Conservation (phyloP, 2,797 vertebrate genomes). For the Prunella strophiata region DNA sequence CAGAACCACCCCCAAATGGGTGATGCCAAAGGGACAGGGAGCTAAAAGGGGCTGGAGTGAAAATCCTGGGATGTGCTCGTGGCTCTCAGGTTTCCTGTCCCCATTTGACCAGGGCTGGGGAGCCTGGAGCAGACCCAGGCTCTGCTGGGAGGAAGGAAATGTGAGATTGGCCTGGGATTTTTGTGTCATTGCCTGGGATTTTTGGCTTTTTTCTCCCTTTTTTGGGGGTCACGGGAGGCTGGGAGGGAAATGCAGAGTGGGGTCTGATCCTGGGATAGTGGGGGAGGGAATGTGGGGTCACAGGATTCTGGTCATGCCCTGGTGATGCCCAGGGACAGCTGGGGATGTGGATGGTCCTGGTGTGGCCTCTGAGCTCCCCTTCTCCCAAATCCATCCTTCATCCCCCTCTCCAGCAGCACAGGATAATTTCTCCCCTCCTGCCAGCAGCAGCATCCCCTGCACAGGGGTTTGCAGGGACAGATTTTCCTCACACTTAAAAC, state of each 20-base stretch:
- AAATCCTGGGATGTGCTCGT: neutral
- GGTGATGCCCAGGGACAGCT: neutral
- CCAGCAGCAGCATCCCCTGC: neutral
- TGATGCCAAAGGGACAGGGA: neutral
- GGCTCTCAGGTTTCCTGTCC: slow-evolving; percentile 55
- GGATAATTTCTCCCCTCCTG: neutral
- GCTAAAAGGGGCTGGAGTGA: neutral
- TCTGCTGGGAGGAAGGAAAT: slow-evolving; percentile 24
- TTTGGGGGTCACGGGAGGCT: fast-evolving
- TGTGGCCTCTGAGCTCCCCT: neutral
- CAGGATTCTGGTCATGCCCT: fast-evolving
- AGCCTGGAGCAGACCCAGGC: slow-evolving; percentile 55
- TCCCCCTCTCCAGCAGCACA: fast-evolving
- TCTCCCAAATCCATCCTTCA: neutral
- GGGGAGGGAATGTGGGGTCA: neutral
- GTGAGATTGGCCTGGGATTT: slow-evolving; percentile 33
- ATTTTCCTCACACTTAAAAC: neutral
- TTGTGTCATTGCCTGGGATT: neutral
- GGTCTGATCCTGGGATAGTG: fast-evolving
- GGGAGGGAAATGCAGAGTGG: fast-evolving
- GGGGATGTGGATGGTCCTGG: neutral
- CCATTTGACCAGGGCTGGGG: slow-evolving; percentile 22
- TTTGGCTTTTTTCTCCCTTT: neutral
- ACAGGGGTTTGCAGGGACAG: fast-evolving
- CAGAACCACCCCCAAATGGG: neutral